Percentiles rank a stretch among this genome's conserved stretches.
Conservation (phyloP, 2,113 vertebrate genomes). For the Talpa occidentalis region DNA sequence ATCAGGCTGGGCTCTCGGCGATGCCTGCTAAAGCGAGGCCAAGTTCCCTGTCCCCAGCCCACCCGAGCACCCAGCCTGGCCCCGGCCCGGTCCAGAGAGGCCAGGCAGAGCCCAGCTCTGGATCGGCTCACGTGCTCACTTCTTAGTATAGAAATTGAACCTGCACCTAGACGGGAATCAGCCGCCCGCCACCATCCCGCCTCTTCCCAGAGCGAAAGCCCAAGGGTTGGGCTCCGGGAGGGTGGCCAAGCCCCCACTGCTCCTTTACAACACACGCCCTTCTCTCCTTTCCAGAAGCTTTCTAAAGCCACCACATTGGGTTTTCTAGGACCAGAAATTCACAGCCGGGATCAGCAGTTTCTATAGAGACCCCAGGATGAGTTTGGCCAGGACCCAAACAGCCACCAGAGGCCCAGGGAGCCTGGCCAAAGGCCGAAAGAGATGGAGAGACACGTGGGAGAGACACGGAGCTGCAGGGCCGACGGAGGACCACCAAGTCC, state of each 20-base stretch:
- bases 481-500: neutral
- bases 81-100: neutral
- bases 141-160: neutral
- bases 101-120: neutral
- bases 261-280: slow-evolving; percentile 57
- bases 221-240: neutral
- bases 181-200: neutral
- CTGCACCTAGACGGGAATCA: neutral
- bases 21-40: neutral
- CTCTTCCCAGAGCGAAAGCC: slow-evolving; percentile 42
- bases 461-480: neutral
- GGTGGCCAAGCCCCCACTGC: slow-evolving; percentile 22
- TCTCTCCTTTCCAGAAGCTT: slow-evolving; percentile 71
- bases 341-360: slow-evolving; percentile 77
- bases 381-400: slow-evolving; percentile 75
- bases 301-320: slow-evolving; percentile 73
- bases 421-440: slow-evolving; percentile 64
- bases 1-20: neutral
- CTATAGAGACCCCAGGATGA: slow-evolving; percentile 82
- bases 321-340: slow-evolving; percentile 79
- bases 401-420: slow-evolving; percentile 62
- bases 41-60: neutral
- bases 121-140: neutral
- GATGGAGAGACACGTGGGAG: slow-evolving; percentile 38
- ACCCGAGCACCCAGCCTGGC: neutral